Conservation (phyloP, 23 tunicate genomes). For the Trididemnum clinides region DNA sequence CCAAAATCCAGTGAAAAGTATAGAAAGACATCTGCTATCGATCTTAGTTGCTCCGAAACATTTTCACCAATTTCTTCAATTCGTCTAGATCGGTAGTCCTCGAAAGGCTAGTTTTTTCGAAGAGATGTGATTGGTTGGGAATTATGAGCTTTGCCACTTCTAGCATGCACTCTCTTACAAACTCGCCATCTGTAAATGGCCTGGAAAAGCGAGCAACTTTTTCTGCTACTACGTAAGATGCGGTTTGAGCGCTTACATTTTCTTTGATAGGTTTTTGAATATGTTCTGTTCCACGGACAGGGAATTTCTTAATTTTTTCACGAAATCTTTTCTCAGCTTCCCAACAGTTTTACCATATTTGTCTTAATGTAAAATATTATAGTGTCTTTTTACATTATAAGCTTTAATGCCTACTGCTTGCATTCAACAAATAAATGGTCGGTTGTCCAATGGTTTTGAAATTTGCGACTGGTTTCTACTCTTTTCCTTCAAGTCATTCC, state of each 20-base stretch:
- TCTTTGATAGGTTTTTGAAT: background rate
- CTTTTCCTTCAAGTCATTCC: too few species aligned
- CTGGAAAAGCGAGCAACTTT: too few species aligned
- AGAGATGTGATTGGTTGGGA: background rate
- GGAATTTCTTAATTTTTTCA: background rate
- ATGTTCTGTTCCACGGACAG: background rate
- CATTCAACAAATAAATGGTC: background rate
- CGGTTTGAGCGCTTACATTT: background rate
- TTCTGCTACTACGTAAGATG: too few species aligned
- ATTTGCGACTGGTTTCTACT: too few species aligned
- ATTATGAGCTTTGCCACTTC: background rate
- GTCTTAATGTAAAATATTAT: background rate
- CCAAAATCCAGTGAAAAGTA: background rate
- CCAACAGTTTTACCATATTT: too few species aligned
- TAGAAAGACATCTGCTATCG: background rate
- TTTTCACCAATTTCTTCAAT: too few species aligned
- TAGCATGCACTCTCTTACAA: too few species aligned
- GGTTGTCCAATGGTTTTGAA: too few species aligned
- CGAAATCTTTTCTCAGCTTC: background rate
- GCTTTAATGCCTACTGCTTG: background rate
- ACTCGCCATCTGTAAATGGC: too few species aligned
- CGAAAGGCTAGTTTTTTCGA: background rate
- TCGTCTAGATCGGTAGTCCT: background rate
- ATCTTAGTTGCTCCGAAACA: background rate
- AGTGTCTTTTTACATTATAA: background rate